Conservation (phyloP, 2,888 invertebrate genomes). For the Xanthia togata region DNA sequence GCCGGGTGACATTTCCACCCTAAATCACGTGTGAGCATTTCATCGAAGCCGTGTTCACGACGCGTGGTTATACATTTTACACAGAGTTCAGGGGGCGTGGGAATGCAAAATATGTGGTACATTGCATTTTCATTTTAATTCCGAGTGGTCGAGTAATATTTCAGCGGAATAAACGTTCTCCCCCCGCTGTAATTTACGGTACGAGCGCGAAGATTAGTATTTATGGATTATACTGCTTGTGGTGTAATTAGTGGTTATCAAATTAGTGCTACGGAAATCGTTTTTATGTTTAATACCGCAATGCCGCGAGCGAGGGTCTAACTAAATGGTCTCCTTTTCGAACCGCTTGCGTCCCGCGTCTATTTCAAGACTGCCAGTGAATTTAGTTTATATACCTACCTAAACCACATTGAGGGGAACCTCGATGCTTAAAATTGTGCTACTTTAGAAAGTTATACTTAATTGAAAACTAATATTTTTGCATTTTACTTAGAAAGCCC, state of each 20-base stretch:
- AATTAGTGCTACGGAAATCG: constrained; percentile 65
- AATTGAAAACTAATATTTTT: constrained; percentile 8
- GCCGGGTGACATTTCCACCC: constrained; percentile 73
- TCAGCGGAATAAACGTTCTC: constrained; percentile 72
- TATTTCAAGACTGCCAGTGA: constrained; percentile 18
- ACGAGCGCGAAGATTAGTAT: constrained; percentile 67
- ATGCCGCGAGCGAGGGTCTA: constrained; percentile 10
- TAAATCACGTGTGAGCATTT: constrained; percentile 78
- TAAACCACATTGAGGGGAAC: background rate
- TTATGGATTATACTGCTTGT: constrained; percentile 69
- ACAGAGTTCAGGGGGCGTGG: constrained; percentile 65
- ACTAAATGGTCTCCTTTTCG: constrained; percentile 20
- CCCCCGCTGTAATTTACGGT: constrained; percentile 67
- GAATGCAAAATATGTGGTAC: constrained; percentile 67
- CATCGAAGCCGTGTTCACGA: constrained; percentile 72
- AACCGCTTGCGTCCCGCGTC: constrained; percentile 11
- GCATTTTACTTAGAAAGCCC: no score
- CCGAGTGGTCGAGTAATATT: constrained; percentile 71
- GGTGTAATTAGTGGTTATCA: constrained; percentile 68
- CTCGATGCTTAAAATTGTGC: background rate
- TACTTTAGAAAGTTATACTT: background rate
- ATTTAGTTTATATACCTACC: constrained; percentile 18
- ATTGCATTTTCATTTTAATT: constrained; percentile 75
- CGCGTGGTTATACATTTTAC: constrained; percentile 66
- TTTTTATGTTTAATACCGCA: constrained; percentile 57